Evolutionary conservation across 2,113 vertebrate genomes (phyloP), one percentile per base, ranked within the genome.

Genomic region (Anolis carolinensis): DNA sequence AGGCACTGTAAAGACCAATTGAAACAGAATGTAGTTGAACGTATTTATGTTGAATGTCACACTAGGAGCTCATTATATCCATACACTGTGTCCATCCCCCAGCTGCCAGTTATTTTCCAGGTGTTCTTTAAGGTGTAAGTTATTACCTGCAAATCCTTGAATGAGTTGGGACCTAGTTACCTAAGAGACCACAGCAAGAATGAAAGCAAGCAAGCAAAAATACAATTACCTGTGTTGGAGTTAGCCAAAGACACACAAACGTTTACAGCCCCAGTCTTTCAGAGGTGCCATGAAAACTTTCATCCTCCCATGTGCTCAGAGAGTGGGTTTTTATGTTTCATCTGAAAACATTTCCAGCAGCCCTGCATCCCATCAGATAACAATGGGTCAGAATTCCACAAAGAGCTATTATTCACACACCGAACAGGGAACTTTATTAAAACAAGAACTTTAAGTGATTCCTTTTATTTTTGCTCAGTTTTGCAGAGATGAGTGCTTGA

Each of bases 121-220:
- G 85, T 86, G 85, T 74, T 74, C 27, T 86, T 75, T 67, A 36
- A 86, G 79, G 71, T 67, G 71, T 75, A 81, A 86, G 79, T 86
- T 86, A 86, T 86, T 86, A 81, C 79, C 71, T 81, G 71, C 23
- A 75, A 75, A 86, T 79, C 44, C 70, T 59, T 36, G 67, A 52
- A 86, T 75, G 79, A 72, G 63, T 74, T 75, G 71, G 59, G 79
- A 81, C 79, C 59, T 32, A 48, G 72, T 68, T 68, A 36, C 83
- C 83, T 75, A 75, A 75, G 79, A 86, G 55, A 86, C 73, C 13
- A 27, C 65, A 59, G 27, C 62, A 44, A 81, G 78, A 73, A 63
- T 86, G 78, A 81, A 75, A 74, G 59, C 55, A 74, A 72, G 84
- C 34, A 44, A 86, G 32, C 70, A 83, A 74, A 72, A 72, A 62